Percentiles rank a stretch among this genome's conserved stretches.
phyloP scores from a whole-genome alignment of 1,140 invertebrate species.

The Calephelis virginiensis region DNA sequence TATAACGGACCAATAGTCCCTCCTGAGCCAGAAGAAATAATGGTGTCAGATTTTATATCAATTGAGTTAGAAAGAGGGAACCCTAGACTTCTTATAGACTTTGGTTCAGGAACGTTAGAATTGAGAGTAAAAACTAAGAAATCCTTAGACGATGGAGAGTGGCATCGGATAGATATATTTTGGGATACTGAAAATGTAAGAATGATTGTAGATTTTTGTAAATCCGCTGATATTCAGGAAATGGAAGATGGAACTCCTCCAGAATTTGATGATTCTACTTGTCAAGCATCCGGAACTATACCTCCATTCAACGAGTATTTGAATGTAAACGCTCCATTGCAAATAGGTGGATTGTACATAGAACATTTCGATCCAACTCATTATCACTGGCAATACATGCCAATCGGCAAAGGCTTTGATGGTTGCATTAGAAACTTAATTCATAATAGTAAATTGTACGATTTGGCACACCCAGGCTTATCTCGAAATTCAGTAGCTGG shows the following conservation, averaged over 20 bases:
- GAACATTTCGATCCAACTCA: slow-evolving; percentile 91
- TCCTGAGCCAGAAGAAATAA: slow-evolving; percentile 91
- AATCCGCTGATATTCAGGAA: slow-evolving; percentile 90
- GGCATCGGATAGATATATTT: slow-evolving; percentile 97
- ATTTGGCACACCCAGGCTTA: slow-evolving; percentile 92
- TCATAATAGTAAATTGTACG: slow-evolving; percentile 97
- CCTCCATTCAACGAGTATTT: slow-evolving; percentile 97
- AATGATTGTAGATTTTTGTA: slow-evolving; percentile 95
- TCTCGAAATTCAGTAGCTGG: slow-evolving; percentile 90
- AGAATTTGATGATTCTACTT: slow-evolving; percentile 91
- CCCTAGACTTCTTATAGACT: slow-evolving; percentile 94
- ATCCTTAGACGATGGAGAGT: slow-evolving; percentile 94
- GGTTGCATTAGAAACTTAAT: slow-evolving; percentile 97
- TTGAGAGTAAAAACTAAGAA: slow-evolving; percentile 92
- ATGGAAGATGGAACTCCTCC: slow-evolving; percentile 92
- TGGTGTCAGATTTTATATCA: slow-evolving; percentile 96
- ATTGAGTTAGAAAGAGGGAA: slow-evolving; percentile 94
- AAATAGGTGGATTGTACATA: slow-evolving; percentile 94
- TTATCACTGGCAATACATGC: slow-evolving; percentile 93
- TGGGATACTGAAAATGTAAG: slow-evolving; percentile 95
- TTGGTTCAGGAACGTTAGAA: slow-evolving; percentile 95
- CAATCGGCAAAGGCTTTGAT: slow-evolving; percentile 92
- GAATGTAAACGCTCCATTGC: slow-evolving; percentile 96
- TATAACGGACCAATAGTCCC: slow-evolving; percentile 98
- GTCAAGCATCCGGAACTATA: slow-evolving; percentile 92